Conservation (phyloP, 2,888 invertebrate species). For the Spialia ferax region DNA sequence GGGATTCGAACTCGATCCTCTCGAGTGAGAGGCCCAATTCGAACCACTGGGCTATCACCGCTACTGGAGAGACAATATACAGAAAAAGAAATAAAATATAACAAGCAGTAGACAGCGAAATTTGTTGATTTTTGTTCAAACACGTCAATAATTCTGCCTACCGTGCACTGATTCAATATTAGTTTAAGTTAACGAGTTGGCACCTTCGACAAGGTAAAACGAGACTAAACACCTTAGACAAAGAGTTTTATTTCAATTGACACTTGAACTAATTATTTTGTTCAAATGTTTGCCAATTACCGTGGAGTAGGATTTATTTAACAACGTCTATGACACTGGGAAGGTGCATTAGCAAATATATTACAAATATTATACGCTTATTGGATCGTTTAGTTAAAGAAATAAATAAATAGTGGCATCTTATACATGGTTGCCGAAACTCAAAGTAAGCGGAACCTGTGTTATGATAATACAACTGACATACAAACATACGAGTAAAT, state of each 20-base stretch:
- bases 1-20: too few relatives aligned
- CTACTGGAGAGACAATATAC: not conserved
- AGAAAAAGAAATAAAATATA: not conserved
- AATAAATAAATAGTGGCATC: too few relatives aligned
- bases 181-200: conserved; percentile 72
- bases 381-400: not conserved
- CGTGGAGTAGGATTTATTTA: conserved; percentile 57
- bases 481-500: too few relatives aligned
- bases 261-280: conserved; percentile 64
- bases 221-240: conserved; percentile 37
- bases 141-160: conserved; percentile 71
- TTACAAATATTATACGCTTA: not conserved
- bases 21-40: too few relatives aligned
- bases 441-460: too few relatives aligned
- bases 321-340: conserved; percentile 17
- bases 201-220: conserved; percentile 42
- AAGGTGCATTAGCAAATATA: not conserved
- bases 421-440: too few relatives aligned
- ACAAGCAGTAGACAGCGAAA: conserved; percentile 38
- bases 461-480: too few relatives aligned
- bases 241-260: conserved; percentile 46
- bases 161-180: conserved; percentile 70
- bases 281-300: conserved; percentile 75
- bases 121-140: conserved; percentile 68
- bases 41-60: too few relatives aligned